A percentile compares a stretch with the other conserved stretches of the same genome.
phyloP scores from a whole-genome alignment of 2,113 vertebrate species.

The Lasiurus borealis region DNA sequence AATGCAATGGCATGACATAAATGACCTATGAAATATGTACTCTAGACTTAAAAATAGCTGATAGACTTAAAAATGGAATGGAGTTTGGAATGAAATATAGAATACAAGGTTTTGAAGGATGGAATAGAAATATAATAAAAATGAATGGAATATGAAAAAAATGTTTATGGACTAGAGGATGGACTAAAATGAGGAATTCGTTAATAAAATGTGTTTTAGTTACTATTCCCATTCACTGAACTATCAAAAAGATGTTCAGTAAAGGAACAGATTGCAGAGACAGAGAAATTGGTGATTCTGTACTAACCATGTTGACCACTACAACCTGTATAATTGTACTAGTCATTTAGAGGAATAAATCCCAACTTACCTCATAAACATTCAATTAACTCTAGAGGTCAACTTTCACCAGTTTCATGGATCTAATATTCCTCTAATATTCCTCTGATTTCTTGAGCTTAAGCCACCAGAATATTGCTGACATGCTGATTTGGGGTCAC shows the following conservation, averaged over 20 bases:
- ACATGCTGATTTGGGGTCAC: neutral
- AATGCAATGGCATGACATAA: conserved; percentile 44
- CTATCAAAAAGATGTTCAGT: neutral
- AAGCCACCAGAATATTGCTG: neutral
- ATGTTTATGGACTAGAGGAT: conserved; percentile 30
- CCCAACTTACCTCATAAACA: neutral
- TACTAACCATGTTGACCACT: neutral
- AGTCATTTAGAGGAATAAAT: neutral
- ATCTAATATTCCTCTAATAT: neutral
- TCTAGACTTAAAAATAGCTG: conserved; percentile 7
- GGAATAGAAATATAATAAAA: conserved; percentile 43
- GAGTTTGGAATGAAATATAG: conserved; percentile 39
- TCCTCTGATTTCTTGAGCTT: neutral
- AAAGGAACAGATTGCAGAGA: neutral
- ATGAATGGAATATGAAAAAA: conserved; percentile 24
- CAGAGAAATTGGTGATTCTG: neutral
- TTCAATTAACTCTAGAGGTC: neutral
- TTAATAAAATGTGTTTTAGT: neutral
- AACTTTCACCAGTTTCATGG: conserved; percentile 6
- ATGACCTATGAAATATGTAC: conserved; percentile 18
- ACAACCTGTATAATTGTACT: neutral
- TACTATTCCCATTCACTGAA: conserved; percentile 19
- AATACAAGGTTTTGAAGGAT: conserved; percentile 9
- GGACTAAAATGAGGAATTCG: conserved; percentile 26
- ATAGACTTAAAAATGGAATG: neutral